A percentile compares a stretch with the other conserved stretches of the same genome.
Evolutionary conservation across 2,888 invertebrate species (phyloP).

Genomic region (Oscheius sp.): DNA sequence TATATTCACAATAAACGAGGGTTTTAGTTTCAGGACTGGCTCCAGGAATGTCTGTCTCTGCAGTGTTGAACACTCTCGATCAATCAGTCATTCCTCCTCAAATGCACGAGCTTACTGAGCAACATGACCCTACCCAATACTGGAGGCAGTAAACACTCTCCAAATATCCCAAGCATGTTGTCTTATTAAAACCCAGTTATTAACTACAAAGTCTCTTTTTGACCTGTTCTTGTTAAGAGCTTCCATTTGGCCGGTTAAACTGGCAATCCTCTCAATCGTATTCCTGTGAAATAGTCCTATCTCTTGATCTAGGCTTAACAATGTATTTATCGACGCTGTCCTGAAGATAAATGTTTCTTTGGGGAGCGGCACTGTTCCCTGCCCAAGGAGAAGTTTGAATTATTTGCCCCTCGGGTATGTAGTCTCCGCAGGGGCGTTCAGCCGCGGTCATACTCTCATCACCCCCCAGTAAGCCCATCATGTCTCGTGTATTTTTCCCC

Average conservation of each 20-base stretch:
- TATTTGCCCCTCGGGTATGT: conserved; percentile 28
- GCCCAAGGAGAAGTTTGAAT: conserved; percentile 23
- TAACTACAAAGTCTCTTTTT: too few relatives aligned
- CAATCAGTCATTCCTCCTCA: conserved; percentile 36
- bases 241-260: conserved; percentile 10
- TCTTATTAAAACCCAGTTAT: too few relatives aligned
- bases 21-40: conserved; percentile 41
- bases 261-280: not conserved
- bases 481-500: conserved; percentile 26
- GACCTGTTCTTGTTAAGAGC: not conserved
- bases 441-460: conserved; percentile 25
- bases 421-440: conserved; percentile 27
- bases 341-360: conserved; percentile 11
- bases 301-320: conserved; percentile 16
- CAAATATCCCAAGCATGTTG: not conserved
- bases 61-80: conserved; percentile 53
- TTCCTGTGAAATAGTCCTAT: conserved; percentile 26
- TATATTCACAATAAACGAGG: not conserved
- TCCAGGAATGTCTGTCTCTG: conserved; percentile 51
- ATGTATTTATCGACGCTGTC: conserved; percentile 23
- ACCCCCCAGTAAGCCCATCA: conserved; percentile 17
- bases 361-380: conserved; percentile 23
- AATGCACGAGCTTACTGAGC: conserved; percentile 39
- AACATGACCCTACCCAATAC: conserved; percentile 41
- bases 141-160: conserved; percentile 35